Conservation (phyloP, 2,888 invertebrate species). For the Chouioia cunea region DNA sequence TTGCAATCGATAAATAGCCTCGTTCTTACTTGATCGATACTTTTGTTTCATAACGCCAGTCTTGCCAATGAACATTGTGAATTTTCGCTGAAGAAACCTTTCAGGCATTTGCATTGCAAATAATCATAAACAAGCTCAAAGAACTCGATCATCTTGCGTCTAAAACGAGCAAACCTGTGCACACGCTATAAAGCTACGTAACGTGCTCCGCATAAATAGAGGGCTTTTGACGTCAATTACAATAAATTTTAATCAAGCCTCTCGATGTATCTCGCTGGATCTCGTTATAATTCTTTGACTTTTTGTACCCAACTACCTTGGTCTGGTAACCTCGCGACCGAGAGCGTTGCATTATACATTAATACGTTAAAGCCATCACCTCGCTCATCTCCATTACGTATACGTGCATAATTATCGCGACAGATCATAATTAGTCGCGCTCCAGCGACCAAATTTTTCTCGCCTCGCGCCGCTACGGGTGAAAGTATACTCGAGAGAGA, state of each 20-base stretch:
- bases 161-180: too few relatives aligned
- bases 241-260: not conserved
- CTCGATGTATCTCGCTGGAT: not conserved
- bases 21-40: too few relatives aligned
- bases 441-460: constrained; percentile 6
- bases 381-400: constrained; percentile 49
- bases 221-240: constrained; percentile 1
- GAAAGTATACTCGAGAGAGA: not conserved
- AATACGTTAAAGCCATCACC: constrained; percentile 31
- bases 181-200: too few relatives aligned
- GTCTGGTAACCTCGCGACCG: constrained; percentile 58
- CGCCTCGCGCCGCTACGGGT: not conserved
- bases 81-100: too few relatives aligned
- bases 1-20: too few relatives aligned
- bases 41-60: too few relatives aligned
- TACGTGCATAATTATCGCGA: not conserved
- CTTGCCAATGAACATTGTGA: too few relatives aligned
- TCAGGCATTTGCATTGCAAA: too few relatives aligned
- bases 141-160: too few relatives aligned
- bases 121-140: too few relatives aligned
- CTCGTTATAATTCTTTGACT: not conserved
- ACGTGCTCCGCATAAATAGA: too few relatives aligned
- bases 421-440: constrained; percentile 12
- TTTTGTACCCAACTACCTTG: constrained; percentile 56
- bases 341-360: constrained; percentile 51